Conservation (phyloP, 2,888 invertebrate genomes). For the Tanytarsus gracilentus region DNA sequence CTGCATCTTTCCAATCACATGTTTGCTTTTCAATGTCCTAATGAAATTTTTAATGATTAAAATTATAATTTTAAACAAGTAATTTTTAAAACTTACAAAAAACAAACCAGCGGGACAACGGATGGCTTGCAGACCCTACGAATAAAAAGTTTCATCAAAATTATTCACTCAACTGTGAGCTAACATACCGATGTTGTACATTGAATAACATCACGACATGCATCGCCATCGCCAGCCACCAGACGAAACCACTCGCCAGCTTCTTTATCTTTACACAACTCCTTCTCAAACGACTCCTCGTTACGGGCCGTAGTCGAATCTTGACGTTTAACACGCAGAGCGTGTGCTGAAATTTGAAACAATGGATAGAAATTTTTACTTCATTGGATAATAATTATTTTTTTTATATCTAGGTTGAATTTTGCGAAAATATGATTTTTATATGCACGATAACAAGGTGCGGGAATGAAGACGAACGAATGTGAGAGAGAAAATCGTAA, state of each 20-base stretch:
- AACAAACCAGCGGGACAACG: constrained; percentile 85
- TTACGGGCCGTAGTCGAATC: constrained; percentile 58
- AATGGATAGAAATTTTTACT: constrained; percentile 34
- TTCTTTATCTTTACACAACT: constrained; percentile 88
- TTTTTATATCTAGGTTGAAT: no score
- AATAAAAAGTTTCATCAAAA: not conserved
- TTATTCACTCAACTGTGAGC: not conserved
- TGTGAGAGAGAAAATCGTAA: not conserved
- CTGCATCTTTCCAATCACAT: constrained; percentile 88
- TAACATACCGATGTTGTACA: constrained; percentile 78
- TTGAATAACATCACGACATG: constrained; percentile 90
- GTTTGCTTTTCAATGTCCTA: constrained; percentile 92
- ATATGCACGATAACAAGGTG: not conserved
- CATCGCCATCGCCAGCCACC: constrained; percentile 80
- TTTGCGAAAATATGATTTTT: constrained; percentile 2
- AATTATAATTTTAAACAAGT: no score
- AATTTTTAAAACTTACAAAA: no score
- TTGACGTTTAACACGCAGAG: constrained; percentile 55
- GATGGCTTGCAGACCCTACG: constrained; percentile 80
- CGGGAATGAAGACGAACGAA: not conserved
- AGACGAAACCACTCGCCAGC: constrained; percentile 92
- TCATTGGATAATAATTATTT: no score
- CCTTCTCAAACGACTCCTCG: constrained; percentile 79
- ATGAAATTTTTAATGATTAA: no score
- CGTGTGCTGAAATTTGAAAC: constrained; percentile 43